These are phyloP conservation scores for Campopleginae sp. DNA, from an alignment of 2,888 invertebrate species.

Conservation along the genomic window DNA sequence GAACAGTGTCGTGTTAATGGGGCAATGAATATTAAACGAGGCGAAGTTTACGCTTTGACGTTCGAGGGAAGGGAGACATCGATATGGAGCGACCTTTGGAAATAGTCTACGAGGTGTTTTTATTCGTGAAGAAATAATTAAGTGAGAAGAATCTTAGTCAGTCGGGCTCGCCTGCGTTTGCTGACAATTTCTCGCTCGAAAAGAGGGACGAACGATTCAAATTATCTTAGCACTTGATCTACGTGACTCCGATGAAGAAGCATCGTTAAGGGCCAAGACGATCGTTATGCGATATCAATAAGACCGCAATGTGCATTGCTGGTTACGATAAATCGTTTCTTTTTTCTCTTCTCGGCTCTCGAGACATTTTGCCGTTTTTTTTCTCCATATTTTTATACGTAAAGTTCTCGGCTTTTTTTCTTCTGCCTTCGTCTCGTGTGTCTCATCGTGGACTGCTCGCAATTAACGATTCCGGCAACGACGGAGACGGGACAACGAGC, in stretches of 20 bases:
- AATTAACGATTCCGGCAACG: conserved; percentile 63
- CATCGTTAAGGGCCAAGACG: conserved; percentile 4
- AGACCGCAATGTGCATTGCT: conserved; percentile 7
- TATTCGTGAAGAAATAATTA: neutral
- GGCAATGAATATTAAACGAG: neutral
- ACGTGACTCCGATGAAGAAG: neutral
- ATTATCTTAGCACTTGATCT: conserved; percentile 2
- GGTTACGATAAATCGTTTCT: neutral
- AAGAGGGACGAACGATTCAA: neutral
- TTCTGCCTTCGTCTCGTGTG: conserved; percentile 33
- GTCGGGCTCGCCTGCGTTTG: conserved; percentile 5
- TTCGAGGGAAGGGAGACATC: neutral
- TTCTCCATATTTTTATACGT: conserved; percentile 39
- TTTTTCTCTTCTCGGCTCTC: conserved; percentile 6
- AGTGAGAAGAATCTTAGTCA: neutral
- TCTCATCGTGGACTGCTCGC: conserved; percentile 41
- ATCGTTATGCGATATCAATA: neutral
- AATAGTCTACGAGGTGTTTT: neutral
- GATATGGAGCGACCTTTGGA: neutral
- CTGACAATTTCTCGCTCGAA: conserved; percentile 3
- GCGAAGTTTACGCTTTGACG: neutral
- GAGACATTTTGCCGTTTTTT: neutral
- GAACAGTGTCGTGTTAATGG: conserved; percentile 16
- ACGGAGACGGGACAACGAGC: conserved; percentile 49
- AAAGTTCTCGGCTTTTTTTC: neutral